A percentile compares a stretch with the other conserved stretches of the same genome.
Evolutionary conservation across 1,140 invertebrate genomes (phyloP).

Genomic region (Arion vulgaris): DNA sequence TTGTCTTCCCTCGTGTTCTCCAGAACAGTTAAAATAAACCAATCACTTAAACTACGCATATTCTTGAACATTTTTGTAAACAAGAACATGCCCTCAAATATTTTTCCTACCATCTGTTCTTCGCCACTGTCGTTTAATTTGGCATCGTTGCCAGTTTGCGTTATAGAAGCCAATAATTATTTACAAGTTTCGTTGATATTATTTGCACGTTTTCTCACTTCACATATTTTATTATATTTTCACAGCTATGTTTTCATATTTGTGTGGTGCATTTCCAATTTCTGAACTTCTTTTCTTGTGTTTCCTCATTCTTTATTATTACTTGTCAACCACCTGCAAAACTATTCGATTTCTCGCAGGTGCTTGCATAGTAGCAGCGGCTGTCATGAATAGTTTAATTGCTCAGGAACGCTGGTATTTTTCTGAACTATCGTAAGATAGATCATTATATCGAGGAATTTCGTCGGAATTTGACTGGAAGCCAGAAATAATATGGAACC

Average conservation of each 20-base stretch:
- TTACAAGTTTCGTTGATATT: neutral
- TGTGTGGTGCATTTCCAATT: no score
- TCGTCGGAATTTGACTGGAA: slow-evolving; percentile 9
- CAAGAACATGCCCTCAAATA: neutral
- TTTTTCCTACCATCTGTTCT: neutral
- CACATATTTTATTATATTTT: neutral
- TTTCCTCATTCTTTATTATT: neutral
- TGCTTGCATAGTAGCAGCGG: neutral
- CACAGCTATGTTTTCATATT: neutral
- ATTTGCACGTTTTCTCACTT: neutral
- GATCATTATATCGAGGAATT: slow-evolving; percentile 4
- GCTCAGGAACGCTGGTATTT: neutral
- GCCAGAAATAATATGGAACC: slow-evolving; percentile 17
- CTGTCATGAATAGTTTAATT: neutral
- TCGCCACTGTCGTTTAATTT: neutral
- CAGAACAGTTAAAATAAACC: no score
- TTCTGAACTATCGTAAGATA: neutral
- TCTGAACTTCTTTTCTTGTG: no score
- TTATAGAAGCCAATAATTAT: neutral
- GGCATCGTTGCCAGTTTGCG: neutral
- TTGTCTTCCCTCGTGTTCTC: no score
- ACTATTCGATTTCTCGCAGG: neutral
- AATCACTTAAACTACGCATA: no score
- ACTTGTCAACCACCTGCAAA: neutral
- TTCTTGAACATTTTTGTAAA: no score